Base-by-base conservation (phyloP, 2,888 invertebrate species). In the Rhorus exstirpatorius region DNA sequence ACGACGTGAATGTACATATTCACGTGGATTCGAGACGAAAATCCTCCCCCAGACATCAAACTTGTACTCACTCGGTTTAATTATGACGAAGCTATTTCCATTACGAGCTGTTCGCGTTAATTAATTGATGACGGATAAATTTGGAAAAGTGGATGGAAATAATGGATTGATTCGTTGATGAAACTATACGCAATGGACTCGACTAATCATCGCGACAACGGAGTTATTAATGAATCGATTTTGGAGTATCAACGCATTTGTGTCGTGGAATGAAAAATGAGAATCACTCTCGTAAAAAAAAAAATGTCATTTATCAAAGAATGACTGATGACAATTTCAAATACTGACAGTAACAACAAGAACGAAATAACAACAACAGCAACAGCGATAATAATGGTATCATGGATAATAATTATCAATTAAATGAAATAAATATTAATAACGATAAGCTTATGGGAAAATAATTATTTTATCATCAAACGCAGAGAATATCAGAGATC, bases 81-180 rank as follows among this genome's bases (percentile, higher is more conserved):
- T 44, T 46, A 67, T 31, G 31, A 70, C 38, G 55, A 12, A 63
- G 19, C 31, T 26, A n/a, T 38, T 61, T 77, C 24, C 41, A 77
- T 31, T 49, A 61, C 4, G 4, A 3, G 17, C 53, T 19, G 8
- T 38, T 53, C 68, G 14, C 31, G n/a, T 3, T 10, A 38, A n/a
- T 21, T 68, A 46, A 55, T 35, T 58, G 31, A 68, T 74, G 63
- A 80, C 35, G 41, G 10, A 46, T 44, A 41, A 49, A 7, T 46
- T 24, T 24, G 24, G 65, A 17, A 26, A 1, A 21, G 31, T 65
- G 31, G 17, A 65, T 58, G 6, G 17, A 14, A 53, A 67, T 21
- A n/a, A 58, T 58, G 19, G 24, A 49, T 58, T 53, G 35, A 24
- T 35, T 58, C n/a, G 17, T 49, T 7, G 12, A 63, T 63, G 17